These are phyloP conservation scores for Callochromis pleurospilus DNA, from an alignment of 2,113 vertebrate species.

Conservation along the genomic window DNA sequence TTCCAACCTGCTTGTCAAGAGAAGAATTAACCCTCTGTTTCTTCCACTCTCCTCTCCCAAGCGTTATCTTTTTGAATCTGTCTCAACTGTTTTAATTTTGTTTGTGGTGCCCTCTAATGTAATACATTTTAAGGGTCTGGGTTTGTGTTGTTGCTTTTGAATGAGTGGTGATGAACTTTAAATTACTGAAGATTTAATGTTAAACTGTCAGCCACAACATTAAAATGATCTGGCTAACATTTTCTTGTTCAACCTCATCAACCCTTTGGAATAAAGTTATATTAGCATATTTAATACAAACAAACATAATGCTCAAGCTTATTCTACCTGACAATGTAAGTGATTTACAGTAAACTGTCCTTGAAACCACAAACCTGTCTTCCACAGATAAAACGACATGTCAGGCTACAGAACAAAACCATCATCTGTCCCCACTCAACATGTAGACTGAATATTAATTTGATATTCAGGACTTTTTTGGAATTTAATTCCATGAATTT, in stretches of 20 bases:
- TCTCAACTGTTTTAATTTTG: constrained; percentile 35
- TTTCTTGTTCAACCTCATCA: neutral
- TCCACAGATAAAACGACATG: neutral
- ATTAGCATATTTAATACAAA: neutral
- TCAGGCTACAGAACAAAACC: neutral
- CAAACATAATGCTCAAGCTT: neutral
- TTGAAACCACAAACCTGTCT: neutral
- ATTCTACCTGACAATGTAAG: neutral
- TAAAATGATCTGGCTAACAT: neutral
- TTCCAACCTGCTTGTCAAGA: constrained; percentile 53
- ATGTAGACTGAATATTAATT: neutral
- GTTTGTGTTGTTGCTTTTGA: neutral
- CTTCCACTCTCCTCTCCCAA: neutral
- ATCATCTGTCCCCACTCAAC: neutral
- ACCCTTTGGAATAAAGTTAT: neutral
- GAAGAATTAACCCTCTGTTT: constrained; percentile 24
- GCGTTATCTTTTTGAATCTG: constrained; percentile 20
- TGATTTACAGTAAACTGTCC: neutral
- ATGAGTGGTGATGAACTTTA: neutral
- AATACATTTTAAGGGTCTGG: constrained; percentile 7
- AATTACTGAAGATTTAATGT: neutral
- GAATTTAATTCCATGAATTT: neutral
- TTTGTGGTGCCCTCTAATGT: constrained; percentile 29
- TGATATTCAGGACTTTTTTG: neutral
- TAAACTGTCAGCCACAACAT: neutral